These are phyloP conservation scores for Aporophyla lueneburgensis DNA, from an alignment of 2,888 invertebrate species.

Conservation along the genomic window DNA sequence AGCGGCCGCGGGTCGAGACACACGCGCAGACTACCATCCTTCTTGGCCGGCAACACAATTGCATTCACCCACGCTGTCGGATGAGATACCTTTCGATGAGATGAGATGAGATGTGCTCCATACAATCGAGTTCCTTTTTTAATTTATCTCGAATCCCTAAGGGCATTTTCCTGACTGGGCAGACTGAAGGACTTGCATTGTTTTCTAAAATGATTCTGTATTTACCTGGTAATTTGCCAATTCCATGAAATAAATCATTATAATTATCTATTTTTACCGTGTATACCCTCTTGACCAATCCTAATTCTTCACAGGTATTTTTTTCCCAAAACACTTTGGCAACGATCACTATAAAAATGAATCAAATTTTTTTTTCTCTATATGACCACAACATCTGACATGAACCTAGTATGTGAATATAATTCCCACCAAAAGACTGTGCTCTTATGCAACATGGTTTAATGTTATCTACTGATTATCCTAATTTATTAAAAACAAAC, in stretches of 20 bases:
- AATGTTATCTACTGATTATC: not conserved
- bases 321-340: not conserved
- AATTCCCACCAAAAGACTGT: not conserved
- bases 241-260: slow-evolving; percentile 1
- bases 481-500: not conserved
- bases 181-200: no score
- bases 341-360: not conserved
- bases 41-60: not conserved
- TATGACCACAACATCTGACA: no score
- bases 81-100: not conserved
- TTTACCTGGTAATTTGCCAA: not conserved
- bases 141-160: slow-evolving; percentile 1
- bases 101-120: not conserved
- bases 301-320: not conserved
- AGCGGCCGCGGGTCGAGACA: not conserved
- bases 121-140: not conserved
- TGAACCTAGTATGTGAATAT: no score
- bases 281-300: not conserved
- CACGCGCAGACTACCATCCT: not conserved
- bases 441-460: not conserved
- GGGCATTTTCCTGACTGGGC: not conserved
- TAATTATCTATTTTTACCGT: slow-evolving; percentile 1
- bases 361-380: no score
- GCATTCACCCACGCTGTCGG: slow-evolving; percentile 7
- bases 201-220: no score